Percentiles rank a stretch among this genome's conserved stretches.
Conservation (phyloP, 1,140 invertebrate species). For the Hetaerina americana region DNA sequence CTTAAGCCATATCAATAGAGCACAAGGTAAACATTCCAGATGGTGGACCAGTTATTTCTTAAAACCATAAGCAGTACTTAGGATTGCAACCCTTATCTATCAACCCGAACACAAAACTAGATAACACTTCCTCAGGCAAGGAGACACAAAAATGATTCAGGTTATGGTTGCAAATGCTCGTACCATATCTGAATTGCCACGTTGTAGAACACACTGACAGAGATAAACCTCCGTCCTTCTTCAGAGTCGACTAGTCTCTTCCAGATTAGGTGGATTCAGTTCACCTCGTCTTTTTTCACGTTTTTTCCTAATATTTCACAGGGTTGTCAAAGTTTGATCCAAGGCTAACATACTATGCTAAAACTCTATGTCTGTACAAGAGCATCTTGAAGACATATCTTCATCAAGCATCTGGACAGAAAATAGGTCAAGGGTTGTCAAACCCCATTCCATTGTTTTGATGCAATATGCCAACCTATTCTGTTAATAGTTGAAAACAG, state of each 20-base stretch:
- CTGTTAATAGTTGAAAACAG: background rate
- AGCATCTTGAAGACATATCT: background rate
- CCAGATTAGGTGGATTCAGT: background rate
- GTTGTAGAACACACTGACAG: background rate
- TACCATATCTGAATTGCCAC: background rate
- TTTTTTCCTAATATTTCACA: background rate
- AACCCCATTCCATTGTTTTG: background rate
- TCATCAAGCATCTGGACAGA: background rate
- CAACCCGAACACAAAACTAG: background rate
- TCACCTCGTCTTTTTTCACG: too few relatives aligned
- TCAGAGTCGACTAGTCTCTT: background rate
- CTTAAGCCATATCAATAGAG: slow-evolving; percentile 1
- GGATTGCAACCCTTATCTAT: background rate
- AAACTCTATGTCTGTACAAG: background rate
- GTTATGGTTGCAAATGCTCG: background rate
- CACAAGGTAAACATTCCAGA: background rate
- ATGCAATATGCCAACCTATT: background rate
- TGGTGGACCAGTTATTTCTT: background rate
- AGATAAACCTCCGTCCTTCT: background rate
- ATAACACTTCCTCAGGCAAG: background rate
- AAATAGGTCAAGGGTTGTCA: background rate
- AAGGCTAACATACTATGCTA: background rate
- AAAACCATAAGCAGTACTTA: background rate
- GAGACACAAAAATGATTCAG: background rate
- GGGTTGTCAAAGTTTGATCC: background rate